Evolutionary conservation across 35 echinoderm and acorn worm species (phyloP).

Genomic region (Ophiothrix spiculata): DNA sequence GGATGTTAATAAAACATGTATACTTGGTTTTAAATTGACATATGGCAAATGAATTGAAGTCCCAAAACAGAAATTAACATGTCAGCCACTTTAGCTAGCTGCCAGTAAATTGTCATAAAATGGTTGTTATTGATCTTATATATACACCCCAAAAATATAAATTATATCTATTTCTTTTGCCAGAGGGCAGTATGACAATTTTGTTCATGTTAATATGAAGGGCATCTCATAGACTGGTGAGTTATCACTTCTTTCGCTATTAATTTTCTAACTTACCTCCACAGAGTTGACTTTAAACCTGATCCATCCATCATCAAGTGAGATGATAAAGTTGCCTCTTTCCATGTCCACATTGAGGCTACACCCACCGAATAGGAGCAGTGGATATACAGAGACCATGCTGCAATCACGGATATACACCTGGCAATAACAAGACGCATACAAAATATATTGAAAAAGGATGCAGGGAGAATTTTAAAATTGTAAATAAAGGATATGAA

Average conservation of each 20-base stretch:
- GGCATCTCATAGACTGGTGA: too few species aligned
- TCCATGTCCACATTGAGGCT: conserved; percentile 55
- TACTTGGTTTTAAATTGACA: neutral
- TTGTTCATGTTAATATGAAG: too few species aligned
- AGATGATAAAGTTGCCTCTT: conserved; percentile 63
- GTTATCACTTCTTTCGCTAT: too few species aligned
- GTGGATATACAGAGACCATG: conserved; percentile 65
- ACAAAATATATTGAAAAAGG: neutral
- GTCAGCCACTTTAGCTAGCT: too few species aligned
- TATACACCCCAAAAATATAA: too few species aligned
- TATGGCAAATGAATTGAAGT: neutral
- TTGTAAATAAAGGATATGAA: too few species aligned
- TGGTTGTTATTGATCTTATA: too few species aligned
- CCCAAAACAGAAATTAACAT: neutral
- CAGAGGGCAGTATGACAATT: too few species aligned
- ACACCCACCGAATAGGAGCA: conserved; percentile 71
- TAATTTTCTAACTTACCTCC: conserved; percentile 60
- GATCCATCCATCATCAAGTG: conserved; percentile 66
- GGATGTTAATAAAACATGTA: neutral
- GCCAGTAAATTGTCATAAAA: too few species aligned
- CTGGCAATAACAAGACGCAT: conserved; percentile 3
- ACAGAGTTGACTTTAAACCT: conserved; percentile 57
- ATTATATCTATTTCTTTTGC: too few species aligned
- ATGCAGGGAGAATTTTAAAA: too few species aligned
- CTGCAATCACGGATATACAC: conserved; percentile 81